These are phyloP conservation scores for Aphidoletes aphidimyza DNA, from an alignment of 2,888 invertebrate genomes.

Conservation along the genomic window DNA sequence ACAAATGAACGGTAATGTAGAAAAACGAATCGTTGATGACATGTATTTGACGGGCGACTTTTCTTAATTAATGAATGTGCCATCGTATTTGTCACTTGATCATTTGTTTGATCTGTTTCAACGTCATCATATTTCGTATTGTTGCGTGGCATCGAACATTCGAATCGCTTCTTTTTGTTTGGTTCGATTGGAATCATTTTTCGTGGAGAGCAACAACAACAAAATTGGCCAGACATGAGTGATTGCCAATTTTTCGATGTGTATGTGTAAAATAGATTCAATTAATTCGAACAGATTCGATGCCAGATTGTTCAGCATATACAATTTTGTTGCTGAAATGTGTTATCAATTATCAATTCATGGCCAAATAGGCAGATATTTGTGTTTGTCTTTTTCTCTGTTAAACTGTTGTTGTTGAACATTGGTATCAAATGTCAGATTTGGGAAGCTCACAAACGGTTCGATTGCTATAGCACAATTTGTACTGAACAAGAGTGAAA, in stretches of 20 bases:
- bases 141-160: too few relatives aligned
- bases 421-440: too few relatives aligned
- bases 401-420: too few relatives aligned
- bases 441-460: too few relatives aligned
- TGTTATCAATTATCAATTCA: slow-evolving; percentile 21
- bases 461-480: too few relatives aligned
- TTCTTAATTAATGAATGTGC: not conserved
- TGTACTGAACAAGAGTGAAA: too few relatives aligned
- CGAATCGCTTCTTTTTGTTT: not conserved
- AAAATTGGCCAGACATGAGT: not conserved
- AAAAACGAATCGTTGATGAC: not conserved
- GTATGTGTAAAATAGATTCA: not conserved
- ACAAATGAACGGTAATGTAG: too few relatives aligned
- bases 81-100: not conserved
- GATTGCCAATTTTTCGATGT: too few relatives aligned
- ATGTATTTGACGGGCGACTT: not conserved
- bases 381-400: too few relatives aligned
- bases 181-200: not conserved
- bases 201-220: not conserved
- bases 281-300: not conserved
- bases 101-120: not conserved
- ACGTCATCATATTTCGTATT: not conserved
- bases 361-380: not conserved
- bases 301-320: not conserved
- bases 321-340: not conserved